Percentiles rank a stretch among this genome's conserved stretches.
These are phyloP conservation scores for Calameuta idolon DNA, from an alignment of 2,888 invertebrate species.

Conservation along the genomic window DNA sequence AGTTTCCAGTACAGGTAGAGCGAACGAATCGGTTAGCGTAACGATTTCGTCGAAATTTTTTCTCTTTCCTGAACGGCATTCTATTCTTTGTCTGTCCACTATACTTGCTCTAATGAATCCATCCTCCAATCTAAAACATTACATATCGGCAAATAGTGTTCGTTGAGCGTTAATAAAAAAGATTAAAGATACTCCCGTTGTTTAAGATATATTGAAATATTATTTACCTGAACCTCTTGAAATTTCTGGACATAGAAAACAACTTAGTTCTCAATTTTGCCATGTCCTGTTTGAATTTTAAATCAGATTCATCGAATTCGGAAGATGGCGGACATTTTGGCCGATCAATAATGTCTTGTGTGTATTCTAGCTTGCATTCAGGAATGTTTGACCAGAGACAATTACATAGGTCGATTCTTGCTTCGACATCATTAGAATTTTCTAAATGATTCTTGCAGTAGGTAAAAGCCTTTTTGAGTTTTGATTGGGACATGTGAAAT, in stretches of 20 bases:
- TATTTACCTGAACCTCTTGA: slow-evolving; percentile 12
- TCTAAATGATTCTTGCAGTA: not conserved
- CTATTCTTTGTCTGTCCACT: slow-evolving; percentile 8
- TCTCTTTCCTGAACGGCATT: slow-evolving; percentile 16
- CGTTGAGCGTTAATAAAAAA: not conserved
- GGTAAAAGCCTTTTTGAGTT: slow-evolving; percentile 13
- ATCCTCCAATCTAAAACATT: not conserved
- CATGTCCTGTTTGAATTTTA: slow-evolving; percentile 45
- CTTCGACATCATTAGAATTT: not conserved
- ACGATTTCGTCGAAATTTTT: slow-evolving; percentile 24
- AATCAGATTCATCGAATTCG: slow-evolving; percentile 39
- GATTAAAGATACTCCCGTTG: not conserved
- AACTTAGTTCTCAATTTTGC: slow-evolving; percentile 34
- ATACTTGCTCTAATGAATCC: not conserved
- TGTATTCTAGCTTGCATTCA: slow-evolving; percentile 25
- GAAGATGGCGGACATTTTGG: slow-evolving; percentile 23
- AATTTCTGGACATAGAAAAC: slow-evolving; percentile 24
- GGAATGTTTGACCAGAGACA: slow-evolving; percentile 36
- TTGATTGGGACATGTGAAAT: slow-evolving; percentile 9
- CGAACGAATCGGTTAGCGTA: slow-evolving; percentile 19
- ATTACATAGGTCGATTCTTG: slow-evolving; percentile 13
- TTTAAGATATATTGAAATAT: not conserved
- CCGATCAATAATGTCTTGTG: slow-evolving; percentile 26
- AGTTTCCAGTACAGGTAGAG: slow-evolving; percentile 5
- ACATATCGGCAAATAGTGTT: not conserved